These are phyloP conservation scores for Lepidothrix coronata DNA, from an alignment of 2,113 vertebrate genomes.

Conservation along the genomic window DNA sequence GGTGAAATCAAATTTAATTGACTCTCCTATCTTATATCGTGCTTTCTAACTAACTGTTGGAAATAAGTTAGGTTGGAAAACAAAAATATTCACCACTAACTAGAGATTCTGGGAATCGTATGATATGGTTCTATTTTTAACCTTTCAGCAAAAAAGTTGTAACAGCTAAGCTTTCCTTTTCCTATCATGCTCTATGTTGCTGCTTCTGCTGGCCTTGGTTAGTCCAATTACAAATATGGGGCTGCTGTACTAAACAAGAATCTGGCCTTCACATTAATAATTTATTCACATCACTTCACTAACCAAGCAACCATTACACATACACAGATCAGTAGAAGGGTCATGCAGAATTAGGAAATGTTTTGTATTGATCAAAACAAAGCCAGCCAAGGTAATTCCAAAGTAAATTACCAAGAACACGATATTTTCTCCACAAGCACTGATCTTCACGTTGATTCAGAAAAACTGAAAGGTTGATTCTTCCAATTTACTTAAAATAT, in stretches of 20 bases:
- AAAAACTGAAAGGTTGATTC: background rate
- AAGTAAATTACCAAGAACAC: background rate
- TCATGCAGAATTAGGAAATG: slow-evolving; percentile 19
- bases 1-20: background rate
- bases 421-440: background rate
- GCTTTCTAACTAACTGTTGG: background rate
- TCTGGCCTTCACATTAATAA: slow-evolving; percentile 42
- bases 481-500: background rate
- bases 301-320: background rate
- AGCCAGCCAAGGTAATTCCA: background rate
- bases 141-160: background rate
- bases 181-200: background rate
- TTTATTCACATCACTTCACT: slow-evolving; percentile 21
- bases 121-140: background rate
- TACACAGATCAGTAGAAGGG: slow-evolving; percentile 10
- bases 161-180: background rate
- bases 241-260: background rate
- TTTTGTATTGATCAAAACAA: slow-evolving; percentile 46
- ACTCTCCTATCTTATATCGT: background rate
- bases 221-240: background rate
- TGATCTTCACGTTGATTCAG: background rate
- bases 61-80: background rate
- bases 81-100: background rate
- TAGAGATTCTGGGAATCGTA: background rate
- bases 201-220: background rate